Conservation (phyloP, 2,888 invertebrate species). For the Hymenopus coronatus region DNA sequence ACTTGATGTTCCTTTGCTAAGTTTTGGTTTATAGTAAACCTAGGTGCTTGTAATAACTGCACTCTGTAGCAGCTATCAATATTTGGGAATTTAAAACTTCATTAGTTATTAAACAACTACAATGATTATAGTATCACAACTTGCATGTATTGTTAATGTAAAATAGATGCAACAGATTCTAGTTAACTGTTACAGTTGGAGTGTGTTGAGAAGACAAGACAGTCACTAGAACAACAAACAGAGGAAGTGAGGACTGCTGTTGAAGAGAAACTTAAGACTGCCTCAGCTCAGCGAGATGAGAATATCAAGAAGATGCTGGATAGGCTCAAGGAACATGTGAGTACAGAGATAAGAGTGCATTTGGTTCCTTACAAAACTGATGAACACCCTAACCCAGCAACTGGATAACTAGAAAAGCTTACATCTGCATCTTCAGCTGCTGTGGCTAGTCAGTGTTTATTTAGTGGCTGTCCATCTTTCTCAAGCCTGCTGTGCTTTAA, state of each 20-base stretch:
- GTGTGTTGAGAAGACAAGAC: slow-evolving; percentile 62
- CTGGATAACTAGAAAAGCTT: not conserved
- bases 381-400: not conserved
- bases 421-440: not conserved
- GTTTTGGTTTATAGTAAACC: too few species aligned
- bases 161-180: not conserved
- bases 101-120: too few species aligned
- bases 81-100: too few species aligned
- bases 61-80: too few species aligned
- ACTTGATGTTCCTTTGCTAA: too few species aligned
- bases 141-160: not conserved
- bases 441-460: not conserved
- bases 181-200: slow-evolving; percentile 44
- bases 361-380: not conserved
- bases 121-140: too few species aligned
- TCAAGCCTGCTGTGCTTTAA: too few species aligned
- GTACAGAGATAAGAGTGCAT: slow-evolving; percentile 42
- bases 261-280: slow-evolving; percentile 83
- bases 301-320: slow-evolving; percentile 89
- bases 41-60: too few species aligned
- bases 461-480: too few species aligned
- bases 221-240: slow-evolving; percentile 80
- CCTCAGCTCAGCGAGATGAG: slow-evolving; percentile 84
- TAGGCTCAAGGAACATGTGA: slow-evolving; percentile 87
- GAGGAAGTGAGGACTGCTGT: slow-evolving; percentile 82